These are phyloP conservation scores for Hippocampus mohnikei DNA, from an alignment of 2,113 vertebrate species.

Conservation along the genomic window DNA sequence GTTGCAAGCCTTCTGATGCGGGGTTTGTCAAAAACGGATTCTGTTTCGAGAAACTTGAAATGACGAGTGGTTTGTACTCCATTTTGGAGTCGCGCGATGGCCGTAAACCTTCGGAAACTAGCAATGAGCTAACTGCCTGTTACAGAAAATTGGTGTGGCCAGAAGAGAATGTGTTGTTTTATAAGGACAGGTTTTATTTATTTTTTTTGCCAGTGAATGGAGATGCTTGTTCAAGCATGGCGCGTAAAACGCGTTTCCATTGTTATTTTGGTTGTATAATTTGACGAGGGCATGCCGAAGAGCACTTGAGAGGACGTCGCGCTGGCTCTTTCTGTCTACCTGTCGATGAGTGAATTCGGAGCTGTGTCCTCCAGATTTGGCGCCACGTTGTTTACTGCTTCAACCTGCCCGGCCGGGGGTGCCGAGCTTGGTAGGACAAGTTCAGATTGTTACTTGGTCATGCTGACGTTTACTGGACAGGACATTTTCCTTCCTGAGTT, in stretches of 20 bases:
- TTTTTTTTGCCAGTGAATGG: not conserved
- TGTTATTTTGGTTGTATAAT: not conserved
- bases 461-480: conserved; percentile 25
- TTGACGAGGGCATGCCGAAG: not conserved
- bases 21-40: too few relatives aligned
- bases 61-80: too few relatives aligned
- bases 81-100: too few relatives aligned
- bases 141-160: too few relatives aligned
- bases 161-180: too few relatives aligned
- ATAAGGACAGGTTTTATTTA: too few relatives aligned
- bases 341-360: not conserved
- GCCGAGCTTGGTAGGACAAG: conserved; percentile 25
- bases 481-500: conserved; percentile 31
- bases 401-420: conserved; percentile 30
- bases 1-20: too few relatives aligned
- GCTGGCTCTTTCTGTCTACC: not conserved
- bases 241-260: too few relatives aligned
- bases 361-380: conserved; percentile 19
- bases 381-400: conserved; percentile 24
- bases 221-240: not conserved
- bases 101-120: too few relatives aligned
- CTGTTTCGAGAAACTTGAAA: too few relatives aligned
- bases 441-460: conserved; percentile 32
- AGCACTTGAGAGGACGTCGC: not conserved
- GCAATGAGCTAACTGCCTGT: too few relatives aligned